A percentile compares a stretch with the other conserved stretches of the same genome.
These are phyloP conservation scores for Anticlea derivata DNA, from an alignment of 2,888 invertebrate genomes.

Conservation along the genomic window DNA sequence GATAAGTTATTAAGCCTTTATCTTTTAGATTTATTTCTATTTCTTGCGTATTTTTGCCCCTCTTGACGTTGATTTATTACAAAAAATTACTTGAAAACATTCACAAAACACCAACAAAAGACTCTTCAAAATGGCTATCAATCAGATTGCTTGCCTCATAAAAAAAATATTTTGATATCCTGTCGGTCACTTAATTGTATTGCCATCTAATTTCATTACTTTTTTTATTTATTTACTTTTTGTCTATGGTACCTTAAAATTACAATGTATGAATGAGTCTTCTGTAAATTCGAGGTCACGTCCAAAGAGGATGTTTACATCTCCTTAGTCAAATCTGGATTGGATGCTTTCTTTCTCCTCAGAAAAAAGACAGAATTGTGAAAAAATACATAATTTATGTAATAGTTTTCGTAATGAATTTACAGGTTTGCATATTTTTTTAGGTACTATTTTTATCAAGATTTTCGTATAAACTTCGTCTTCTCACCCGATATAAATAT, in stretches of 20 bases:
- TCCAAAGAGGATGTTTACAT: too few relatives aligned
- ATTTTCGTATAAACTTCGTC: too few relatives aligned
- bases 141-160: constrained; percentile 80
- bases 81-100: constrained; percentile 79
- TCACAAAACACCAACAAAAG: constrained; percentile 85
- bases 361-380: too few relatives aligned
- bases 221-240: constrained; percentile 35
- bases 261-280: too few relatives aligned
- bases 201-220: constrained; percentile 71
- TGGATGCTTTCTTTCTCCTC: too few relatives aligned
- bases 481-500: too few relatives aligned
- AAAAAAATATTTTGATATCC: constrained; percentile 79
- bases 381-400: too few relatives aligned
- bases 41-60: constrained; percentile 43
- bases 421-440: too few relatives aligned
- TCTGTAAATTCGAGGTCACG: too few relatives aligned
- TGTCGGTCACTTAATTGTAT: constrained; percentile 73
- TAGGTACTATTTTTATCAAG: too few relatives aligned
- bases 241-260: constrained; percentile 58
- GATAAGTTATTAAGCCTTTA: constrained; percentile 40
- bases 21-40: constrained; percentile 41
- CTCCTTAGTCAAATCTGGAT: too few relatives aligned
- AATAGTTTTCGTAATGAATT: too few relatives aligned
- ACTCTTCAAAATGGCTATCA: constrained; percentile 84
- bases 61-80: constrained; percentile 59